A percentile compares a stretch with the other conserved stretches of the same genome.
These are phyloP conservation scores for Pollenia griseotomentosa DNA, from an alignment of 2,888 invertebrate species.

Conservation along the genomic window DNA sequence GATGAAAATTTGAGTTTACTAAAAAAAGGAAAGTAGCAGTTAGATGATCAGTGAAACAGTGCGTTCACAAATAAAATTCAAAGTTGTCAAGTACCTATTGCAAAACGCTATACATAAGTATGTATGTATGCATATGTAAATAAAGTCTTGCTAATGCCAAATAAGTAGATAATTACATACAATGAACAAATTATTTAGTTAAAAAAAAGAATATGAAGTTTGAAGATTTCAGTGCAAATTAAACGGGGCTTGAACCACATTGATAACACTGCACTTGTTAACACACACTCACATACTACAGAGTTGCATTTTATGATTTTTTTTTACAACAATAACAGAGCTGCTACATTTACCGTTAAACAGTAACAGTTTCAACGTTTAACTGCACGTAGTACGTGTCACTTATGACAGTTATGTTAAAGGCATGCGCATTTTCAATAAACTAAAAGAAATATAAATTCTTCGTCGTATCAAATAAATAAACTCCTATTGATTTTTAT, in stretches of 20 bases:
- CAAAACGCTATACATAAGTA: too few species aligned
- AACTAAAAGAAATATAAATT: conserved; percentile 1
- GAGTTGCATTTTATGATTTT: conserved; percentile 17
- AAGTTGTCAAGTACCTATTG: too few species aligned
- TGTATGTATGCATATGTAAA: too few species aligned
- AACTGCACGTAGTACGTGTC: conserved; percentile 4
- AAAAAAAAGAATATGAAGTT: too few species aligned
- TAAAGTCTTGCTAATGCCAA: too few species aligned
- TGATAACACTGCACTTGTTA: background rate
- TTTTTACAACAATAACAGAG: conserved; percentile 14
- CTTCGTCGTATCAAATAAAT: conserved; percentile 41
- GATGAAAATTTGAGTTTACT: too few species aligned
- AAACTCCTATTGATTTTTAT: conserved; percentile 66
- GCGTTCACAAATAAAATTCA: too few species aligned
- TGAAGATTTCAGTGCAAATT: too few species aligned
- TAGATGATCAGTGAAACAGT: too few species aligned
- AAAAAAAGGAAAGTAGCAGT: too few species aligned
- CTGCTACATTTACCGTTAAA: conserved; percentile 48
- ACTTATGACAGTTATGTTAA: conserved; percentile 59
- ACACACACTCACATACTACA: background rate
- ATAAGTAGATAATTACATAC: too few species aligned
- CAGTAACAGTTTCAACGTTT: background rate
- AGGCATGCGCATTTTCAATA: conserved; percentile 52
- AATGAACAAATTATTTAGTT: too few species aligned
- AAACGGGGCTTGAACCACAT: background rate